Evolutionary conservation across 2,888 invertebrate species (phyloP), one percentile per base, ranked within the genome.

Genomic region (Eueremaeus valkanovi): DNA sequence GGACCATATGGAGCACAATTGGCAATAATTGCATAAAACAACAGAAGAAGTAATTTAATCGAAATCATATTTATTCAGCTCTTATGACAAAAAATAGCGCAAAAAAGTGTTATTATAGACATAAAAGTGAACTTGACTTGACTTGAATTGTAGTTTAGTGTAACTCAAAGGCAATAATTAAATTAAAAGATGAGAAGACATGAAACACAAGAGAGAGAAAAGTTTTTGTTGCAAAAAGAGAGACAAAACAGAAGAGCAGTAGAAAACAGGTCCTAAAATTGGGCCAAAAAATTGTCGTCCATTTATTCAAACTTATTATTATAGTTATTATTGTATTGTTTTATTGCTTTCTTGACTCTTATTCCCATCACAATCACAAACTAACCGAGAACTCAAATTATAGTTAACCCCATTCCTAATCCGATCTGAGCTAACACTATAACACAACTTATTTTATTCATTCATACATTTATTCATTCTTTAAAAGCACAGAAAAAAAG

Each of bases 201-300:
- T 61, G 61, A 61, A 61, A n/a, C n/a, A n/a, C n/a, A n/a, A n/a
- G 31, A 61, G 61, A 61, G 33, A 61, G 31, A 61, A 55, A 13
- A 8, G 1, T 55, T 55, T 24, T 55, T 55, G 24, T 13, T 24
- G 36, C 24, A 24, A 18, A 33, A 16, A 63, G 18, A 29, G 9
- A n/a, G 8, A n/a, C 21, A 21, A 51, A 16, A 11, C 5, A 51
- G 51, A 51, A n/a, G 5, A 24, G 24, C 18, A 27, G 9, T 13
- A 40, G n/a, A 68, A 68, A 68, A n/a, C 68, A 40, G 68, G 68
- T 68, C 68, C 42, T 68, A 33, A 68, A 68, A 68, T n/a, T 36
- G 68, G 68, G 68, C 68, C 36, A 42, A 68, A 68, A 68, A 68
- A 68, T 68, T 68, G 68, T 68, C 68, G 42, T 68, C 40, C 36